Evolutionary conservation across 2,113 vertebrate genomes (phyloP), one percentile per base, ranked within the genome.

Genomic region (Leptosomus discolor): DNA sequence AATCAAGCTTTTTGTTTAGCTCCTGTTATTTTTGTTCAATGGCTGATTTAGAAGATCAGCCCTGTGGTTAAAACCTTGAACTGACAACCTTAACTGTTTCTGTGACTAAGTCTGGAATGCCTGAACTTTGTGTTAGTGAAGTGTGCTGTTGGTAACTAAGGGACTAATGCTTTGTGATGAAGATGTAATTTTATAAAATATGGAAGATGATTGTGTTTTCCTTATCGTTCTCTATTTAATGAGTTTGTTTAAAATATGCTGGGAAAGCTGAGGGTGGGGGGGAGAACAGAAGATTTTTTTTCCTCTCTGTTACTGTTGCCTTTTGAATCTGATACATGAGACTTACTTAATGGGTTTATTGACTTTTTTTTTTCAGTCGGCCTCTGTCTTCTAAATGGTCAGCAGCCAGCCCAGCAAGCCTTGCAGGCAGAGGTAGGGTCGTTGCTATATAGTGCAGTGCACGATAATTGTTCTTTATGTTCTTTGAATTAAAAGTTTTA

Each of bases 361-460:
- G 24, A 26, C 32, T 85, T 64, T 64, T 95, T 41, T 75, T 86
- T 95, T 43, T 45, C 97, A 99, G 99, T 98, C 99, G 99, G 16
- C 99, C 99, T 61, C 98, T 99, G 24, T 97, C 99, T 95, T 99
- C 99, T 46, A 99, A 99, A 95, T 99, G 99, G 99, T 99, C 99
- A 80, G 98, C 99, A 80, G 98, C 98, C 92, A 98, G 92, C 76
- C 84, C 98, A 36, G 97, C 97, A 78, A 80, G 97, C 90, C 94
- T 98, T 93, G 98, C 99, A 78, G 98, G 99, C 84, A 99, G 99
- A 99, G 99, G 99, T 99, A 53, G 86, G 78, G 41, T 57, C 61
- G 5, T 58, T 27, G 34, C 53, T 58, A 1, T 50, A 15, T 41
- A 24, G 11, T 54, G 18, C 20, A 48, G 6, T 36, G 16, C 27